Conservation (phyloP, 2,888 invertebrate species). For the Diloba caeruleocephala region DNA sequence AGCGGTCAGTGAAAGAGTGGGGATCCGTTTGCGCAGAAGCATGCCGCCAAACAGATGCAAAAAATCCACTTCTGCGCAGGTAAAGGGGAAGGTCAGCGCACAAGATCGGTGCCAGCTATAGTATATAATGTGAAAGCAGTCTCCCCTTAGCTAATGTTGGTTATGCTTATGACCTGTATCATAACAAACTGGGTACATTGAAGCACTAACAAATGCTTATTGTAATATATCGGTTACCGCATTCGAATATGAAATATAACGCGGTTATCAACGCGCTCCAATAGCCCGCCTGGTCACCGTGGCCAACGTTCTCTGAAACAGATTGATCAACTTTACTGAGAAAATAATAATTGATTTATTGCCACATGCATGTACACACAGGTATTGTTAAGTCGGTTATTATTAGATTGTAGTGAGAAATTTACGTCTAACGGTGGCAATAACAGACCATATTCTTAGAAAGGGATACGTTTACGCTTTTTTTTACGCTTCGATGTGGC, state of each 20-base stretch:
- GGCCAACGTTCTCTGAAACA: conserved; percentile 5
- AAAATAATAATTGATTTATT: conserved; percentile 19
- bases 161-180: conserved; percentile 3
- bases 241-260: conserved; percentile 21
- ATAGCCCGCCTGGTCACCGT: conserved; percentile 21
- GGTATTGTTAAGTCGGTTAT: conserved; percentile 2
- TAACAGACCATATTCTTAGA: neutral
- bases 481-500: too few species aligned
- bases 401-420: conserved; percentile 10
- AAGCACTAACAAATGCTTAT: conserved; percentile 17
- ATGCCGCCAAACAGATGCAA: too few species aligned
- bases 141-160: too few species aligned
- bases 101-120: too few species aligned
- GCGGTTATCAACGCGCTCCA: conserved; percentile 11
- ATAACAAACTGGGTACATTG: conserved; percentile 17
- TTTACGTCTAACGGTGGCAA: neutral
- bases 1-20: too few species aligned
- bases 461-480: too few species aligned
- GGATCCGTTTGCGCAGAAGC: too few species aligned
- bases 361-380: conserved; percentile 21
- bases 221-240: conserved; percentile 7
- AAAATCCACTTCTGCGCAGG: too few species aligned
- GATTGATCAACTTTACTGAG: conserved; percentile 24
- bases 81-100: too few species aligned
- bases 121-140: too few species aligned